Conservation (phyloP, 2,113 vertebrate genomes). For the Psophia crepitans region DNA sequence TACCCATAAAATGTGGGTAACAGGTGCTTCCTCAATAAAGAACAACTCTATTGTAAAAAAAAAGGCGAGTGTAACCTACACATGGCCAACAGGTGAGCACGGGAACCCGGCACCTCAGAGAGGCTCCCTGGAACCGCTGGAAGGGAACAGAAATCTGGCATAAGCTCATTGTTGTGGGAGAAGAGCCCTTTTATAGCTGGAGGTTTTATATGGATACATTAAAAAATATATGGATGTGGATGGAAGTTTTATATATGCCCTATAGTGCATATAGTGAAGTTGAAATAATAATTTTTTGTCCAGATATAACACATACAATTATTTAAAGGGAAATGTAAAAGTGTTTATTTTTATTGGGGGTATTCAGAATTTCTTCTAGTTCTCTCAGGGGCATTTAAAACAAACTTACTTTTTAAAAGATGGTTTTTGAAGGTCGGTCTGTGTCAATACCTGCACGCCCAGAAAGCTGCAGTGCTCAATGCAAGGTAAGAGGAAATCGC, state of each 20-base stretch:
- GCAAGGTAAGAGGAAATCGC: not conserved
- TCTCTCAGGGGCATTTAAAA: not conserved
- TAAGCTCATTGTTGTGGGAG: not conserved
- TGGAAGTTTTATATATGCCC: conserved; percentile 5
- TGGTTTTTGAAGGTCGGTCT: not conserved
- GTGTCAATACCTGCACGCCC: not conserved
- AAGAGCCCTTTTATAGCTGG: not conserved
- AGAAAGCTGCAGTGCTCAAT: not conserved
- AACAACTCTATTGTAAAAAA: not conserved
- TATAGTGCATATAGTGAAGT: not conserved
- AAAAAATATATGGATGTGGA: conserved; percentile 9
- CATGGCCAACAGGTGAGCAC: not conserved
- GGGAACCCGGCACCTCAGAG: not conserved
- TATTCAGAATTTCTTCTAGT: not conserved
- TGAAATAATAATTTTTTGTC: not conserved
- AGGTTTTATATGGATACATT: not conserved
- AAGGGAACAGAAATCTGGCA: not conserved
- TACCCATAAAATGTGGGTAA: not conserved
- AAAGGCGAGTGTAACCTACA: not conserved
- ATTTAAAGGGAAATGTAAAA: not conserved
- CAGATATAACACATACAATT: not conserved
- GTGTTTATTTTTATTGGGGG: not conserved
- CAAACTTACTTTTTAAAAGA: not conserved
- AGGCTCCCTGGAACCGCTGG: not conserved
- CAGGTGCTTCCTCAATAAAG: conserved; percentile 1